These are phyloP conservation scores for Hapalemur alaotrensis DNA, from an alignment of 2,797 vertebrate species.

Conservation along the genomic window DNA sequence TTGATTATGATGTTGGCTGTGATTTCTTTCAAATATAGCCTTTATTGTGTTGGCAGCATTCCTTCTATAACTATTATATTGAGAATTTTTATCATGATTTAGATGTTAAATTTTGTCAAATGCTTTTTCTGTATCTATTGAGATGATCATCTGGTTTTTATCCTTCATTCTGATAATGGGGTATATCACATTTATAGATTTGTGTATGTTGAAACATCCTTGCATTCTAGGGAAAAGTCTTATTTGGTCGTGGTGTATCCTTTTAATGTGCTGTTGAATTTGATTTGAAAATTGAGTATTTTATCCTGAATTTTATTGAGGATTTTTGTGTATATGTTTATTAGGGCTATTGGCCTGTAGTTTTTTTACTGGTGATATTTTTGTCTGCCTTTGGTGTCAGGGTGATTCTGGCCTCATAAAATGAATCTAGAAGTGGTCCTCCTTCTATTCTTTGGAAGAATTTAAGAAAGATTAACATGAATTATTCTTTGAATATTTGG, in stretches of 20 bases:
- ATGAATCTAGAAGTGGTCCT: neutral
- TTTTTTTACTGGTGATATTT: neutral
- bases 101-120: neutral
- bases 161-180: neutral
- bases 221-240: neutral
- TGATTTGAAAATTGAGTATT: neutral
- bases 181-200: neutral
- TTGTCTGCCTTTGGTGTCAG: neutral
- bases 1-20: neutral
- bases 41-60: neutral
- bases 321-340: neutral
- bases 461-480: neutral
- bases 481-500: neutral
- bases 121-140: neutral
- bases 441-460: neutral
- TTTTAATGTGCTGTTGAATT: neutral
- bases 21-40: neutral
- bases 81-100: neutral
- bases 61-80: neutral
- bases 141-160: neutral
- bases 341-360: neutral
- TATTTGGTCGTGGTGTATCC: neutral
- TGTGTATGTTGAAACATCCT: neutral
- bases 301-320: neutral
- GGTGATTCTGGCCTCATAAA: neutral